Conservation (phyloP, 2,888 invertebrate genomes). For the Callyntrura sp. region DNA sequence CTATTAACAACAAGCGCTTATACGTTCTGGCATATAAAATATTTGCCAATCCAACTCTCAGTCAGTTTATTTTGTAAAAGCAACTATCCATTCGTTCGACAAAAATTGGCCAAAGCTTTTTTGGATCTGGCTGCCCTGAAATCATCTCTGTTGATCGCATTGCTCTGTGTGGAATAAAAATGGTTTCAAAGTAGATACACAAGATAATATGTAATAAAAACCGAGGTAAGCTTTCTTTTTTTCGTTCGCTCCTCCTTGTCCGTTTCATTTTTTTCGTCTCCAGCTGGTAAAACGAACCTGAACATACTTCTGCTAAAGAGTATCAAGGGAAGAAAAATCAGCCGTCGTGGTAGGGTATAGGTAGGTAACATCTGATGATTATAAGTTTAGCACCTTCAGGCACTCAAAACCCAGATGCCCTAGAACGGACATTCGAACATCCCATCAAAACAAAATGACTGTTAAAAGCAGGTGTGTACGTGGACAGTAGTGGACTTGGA, state of each 20-base stretch:
- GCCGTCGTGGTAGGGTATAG: no score
- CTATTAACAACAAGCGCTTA: conserved; percentile 5
- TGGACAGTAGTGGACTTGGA: background rate
- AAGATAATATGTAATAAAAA: background rate
- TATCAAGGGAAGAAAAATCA: background rate
- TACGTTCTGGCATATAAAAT: conserved; percentile 1
- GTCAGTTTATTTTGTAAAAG: conserved; percentile 14
- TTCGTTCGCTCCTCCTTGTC: background rate
- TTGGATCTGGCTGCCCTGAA: background rate
- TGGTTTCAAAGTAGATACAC: background rate
- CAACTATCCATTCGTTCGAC: background rate
- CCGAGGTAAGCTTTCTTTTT: no score
- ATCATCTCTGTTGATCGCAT: conserved; percentile 11
- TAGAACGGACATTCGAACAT: background rate
- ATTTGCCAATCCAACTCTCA: conserved; percentile 10
- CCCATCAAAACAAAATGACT: background rate
- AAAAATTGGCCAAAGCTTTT: conserved; percentile 21
- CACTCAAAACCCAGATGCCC: background rate
- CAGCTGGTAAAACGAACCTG: background rate
- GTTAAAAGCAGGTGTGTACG: conserved; percentile 1
- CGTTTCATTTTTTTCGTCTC: background rate
- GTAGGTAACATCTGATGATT: background rate
- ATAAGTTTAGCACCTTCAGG: conserved; percentile 49
- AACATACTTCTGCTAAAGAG: background rate
- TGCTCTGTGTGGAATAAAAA: conserved; percentile 9